Conservation (phyloP, 2,888 invertebrate genomes). For the Andrena praecox region DNA sequence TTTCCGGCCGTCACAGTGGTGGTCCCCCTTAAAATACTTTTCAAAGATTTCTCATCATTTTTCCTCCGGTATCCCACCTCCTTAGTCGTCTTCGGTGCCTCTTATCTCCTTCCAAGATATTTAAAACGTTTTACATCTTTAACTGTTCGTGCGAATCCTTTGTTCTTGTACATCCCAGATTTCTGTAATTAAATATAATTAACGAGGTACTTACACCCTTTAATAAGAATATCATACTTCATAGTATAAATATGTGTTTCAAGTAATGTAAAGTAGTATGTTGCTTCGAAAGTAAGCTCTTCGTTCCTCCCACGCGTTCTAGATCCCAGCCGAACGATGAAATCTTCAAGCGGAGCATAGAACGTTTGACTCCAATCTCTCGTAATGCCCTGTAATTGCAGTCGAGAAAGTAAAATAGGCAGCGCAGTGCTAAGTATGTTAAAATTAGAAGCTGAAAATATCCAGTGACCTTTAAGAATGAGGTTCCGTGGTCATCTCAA, state of each 20-base stretch:
- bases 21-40: too few species aligned
- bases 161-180: too few species aligned
- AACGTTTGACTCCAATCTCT: neutral
- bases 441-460: slow-evolving; percentile 56
- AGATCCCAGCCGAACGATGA: neutral
- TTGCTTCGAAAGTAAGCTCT: neutral
- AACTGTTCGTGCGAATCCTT: too few species aligned
- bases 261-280: neutral
- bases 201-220: too few species aligned
- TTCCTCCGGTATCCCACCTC: too few species aligned
- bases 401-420: slow-evolving; percentile 19
- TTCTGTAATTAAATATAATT: too few species aligned
- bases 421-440: slow-evolving; percentile 32
- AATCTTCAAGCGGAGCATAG: neutral
- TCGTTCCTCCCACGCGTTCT: neutral
- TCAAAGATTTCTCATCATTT: too few species aligned
- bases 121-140: too few species aligned
- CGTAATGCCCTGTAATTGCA: slow-evolving; percentile 4
- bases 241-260: neutral
- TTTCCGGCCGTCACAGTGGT: too few species aligned
- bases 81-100: too few species aligned
- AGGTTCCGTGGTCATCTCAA: slow-evolving; percentile 61
- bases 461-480: slow-evolving; percentile 53
- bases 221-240: neutral
- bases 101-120: too few species aligned